phyloP scores from a whole-genome alignment of 1,140 invertebrate genomes.

The Arion vulgaris region DNA sequence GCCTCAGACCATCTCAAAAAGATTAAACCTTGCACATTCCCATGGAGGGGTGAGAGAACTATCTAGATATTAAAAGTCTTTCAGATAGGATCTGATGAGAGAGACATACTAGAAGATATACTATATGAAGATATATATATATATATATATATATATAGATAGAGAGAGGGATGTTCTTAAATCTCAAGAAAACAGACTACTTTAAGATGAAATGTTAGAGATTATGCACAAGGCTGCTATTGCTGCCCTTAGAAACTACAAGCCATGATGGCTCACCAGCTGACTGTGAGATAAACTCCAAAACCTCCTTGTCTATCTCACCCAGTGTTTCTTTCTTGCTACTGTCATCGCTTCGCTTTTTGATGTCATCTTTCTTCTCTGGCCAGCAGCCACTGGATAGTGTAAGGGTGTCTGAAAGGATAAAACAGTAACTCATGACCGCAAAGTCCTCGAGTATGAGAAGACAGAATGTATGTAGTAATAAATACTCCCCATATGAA shows the following conservation, averaged over 20 bases:
- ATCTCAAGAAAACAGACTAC: background rate
- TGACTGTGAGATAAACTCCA: slow-evolving; percentile 81
- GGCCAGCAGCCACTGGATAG: slow-evolving; percentile 1
- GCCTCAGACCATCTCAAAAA: no score
- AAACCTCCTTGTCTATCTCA: slow-evolving; percentile 72
- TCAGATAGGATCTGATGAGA: no score
- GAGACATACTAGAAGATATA: no score
- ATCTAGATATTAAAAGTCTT: no score
- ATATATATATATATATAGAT: no score
- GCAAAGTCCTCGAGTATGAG: no score
- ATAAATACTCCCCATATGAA: no score
- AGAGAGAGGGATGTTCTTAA: background rate
- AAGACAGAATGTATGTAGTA: no score
- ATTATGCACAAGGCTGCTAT: background rate
- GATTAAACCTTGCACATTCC: no score
- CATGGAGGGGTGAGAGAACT: no score
- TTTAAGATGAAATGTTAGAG: background rate
- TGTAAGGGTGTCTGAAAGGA: slow-evolving; percentile 18
- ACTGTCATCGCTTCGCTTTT: slow-evolving; percentile 15
- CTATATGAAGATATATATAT: no score
- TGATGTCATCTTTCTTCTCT: slow-evolving; percentile 39
- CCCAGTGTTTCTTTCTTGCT: slow-evolving; percentile 40
- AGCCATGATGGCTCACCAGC: slow-evolving; percentile 75
- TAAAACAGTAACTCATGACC: no score
- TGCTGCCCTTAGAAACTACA: background rate